Evolutionary conservation across 1,140 invertebrate species (phyloP), one percentile per base, ranked within the genome.

Genomic region (Anthonomus grandis): DNA sequence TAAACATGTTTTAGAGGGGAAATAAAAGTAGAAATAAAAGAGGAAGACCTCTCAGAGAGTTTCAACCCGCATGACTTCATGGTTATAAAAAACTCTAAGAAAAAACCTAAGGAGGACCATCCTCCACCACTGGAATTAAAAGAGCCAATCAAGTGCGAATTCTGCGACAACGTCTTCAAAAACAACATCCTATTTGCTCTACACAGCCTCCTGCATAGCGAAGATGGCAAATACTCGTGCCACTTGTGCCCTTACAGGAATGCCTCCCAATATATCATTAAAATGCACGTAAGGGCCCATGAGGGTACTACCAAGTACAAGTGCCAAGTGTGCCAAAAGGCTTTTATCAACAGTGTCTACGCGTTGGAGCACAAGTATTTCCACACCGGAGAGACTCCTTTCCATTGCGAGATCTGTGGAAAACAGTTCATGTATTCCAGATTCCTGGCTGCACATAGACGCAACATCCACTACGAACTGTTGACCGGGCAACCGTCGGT

Each of bases 351-450:
- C 4, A 65, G 70, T 21, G 67, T 62, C 50, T 50, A 50, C 5
- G 48, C 39, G 13, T 22, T 68, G 53, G 70, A 73, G 50, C 71
- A 73, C 53, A 63, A 69, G n/a, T 72, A 73, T 41, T 71, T 63
- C 27, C 85, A 87, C 63, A 84, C 83, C 0, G 83, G 87, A 10
- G 85, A 89, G 63, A 87, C 89, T 64, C 90, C 90, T 0, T 91
- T 89, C 66, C 81, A 82, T 23, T 91, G 89, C 71, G 83, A 84
- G 46, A 78, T 58, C 42, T 64, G 65, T 15, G 60, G 54, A 12
- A 66, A 64, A 37, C 59, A 60, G 36, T 66, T 66, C 36, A 22
- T 25, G 15, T 73, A 73, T 42, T 66, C 67, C 1, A 59, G 71
- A 15, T 71, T 69, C 38, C 51, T 73, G 6, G 63, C 64, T 9